Evolutionary conservation across 2,888 invertebrate species (phyloP).

Genomic region (Lepidonotus clava): DNA sequence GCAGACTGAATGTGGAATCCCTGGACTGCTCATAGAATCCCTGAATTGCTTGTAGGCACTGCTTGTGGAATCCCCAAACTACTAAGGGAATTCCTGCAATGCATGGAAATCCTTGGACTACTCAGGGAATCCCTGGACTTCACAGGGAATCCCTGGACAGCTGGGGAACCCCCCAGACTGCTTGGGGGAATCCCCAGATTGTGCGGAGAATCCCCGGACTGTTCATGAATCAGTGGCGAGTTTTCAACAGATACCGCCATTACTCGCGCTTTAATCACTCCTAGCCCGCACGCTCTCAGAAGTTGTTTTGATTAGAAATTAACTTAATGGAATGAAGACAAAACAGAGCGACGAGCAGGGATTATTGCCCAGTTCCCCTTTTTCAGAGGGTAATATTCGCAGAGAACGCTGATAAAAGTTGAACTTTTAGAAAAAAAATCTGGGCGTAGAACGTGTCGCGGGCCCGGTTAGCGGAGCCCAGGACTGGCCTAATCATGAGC

Average conservation of each 20-base stretch:
- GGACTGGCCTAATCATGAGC: slow-evolving; percentile 2
- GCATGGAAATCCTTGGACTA: too few relatives aligned
- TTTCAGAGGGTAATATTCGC: slow-evolving; percentile 40
- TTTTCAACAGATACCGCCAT: slow-evolving; percentile 14
- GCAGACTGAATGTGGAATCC: too few relatives aligned
- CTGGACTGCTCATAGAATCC: too few relatives aligned
- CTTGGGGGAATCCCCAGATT: background rate
- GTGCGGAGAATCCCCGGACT: too few relatives aligned
- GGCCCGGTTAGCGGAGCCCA: background rate
- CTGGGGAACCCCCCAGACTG: background rate
- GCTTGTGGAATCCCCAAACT: too few relatives aligned
- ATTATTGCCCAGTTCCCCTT: slow-evolving; percentile 32
- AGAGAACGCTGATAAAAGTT: slow-evolving; percentile 23
- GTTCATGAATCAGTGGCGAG: too few relatives aligned
- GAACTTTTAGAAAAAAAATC: slow-evolving; percentile 22
- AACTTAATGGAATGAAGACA: slow-evolving; percentile 53
- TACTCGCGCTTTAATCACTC: slow-evolving; percentile 33
- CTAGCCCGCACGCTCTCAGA: background rate
- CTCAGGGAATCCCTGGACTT: too few relatives aligned
- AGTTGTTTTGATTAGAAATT: slow-evolving; percentile 54
- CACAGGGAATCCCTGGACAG: too few relatives aligned
- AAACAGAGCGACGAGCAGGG: slow-evolving; percentile 10
- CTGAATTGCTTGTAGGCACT: too few relatives aligned
- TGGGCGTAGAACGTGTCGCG: background rate
- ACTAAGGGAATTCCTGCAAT: too few relatives aligned